Percentiles rank a stretch among this genome's conserved stretches.
These are phyloP conservation scores for Scaptomyza pallida DNA, from an alignment of 1,140 invertebrate genomes.

Conservation along the genomic window DNA sequence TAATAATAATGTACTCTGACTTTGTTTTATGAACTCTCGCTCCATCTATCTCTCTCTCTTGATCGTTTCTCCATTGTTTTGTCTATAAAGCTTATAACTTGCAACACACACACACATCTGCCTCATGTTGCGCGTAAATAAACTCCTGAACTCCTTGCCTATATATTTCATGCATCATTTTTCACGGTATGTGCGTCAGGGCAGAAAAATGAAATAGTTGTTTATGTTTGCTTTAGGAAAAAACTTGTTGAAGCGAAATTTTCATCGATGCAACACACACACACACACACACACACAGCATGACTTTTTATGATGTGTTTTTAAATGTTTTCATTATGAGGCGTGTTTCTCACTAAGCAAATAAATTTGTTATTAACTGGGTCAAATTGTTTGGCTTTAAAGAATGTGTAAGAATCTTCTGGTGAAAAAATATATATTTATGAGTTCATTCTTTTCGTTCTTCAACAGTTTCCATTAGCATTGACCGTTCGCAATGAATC, in stretches of 20 bases:
- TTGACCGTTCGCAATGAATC: background rate
- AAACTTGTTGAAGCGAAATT: slow-evolving; percentile 18
- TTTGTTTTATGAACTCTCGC: slow-evolving; percentile 49
- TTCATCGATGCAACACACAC: slow-evolving; percentile 22
- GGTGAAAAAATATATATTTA: background rate
- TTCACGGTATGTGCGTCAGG: slow-evolving; percentile 15
- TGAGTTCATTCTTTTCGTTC: background rate
- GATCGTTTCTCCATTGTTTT: background rate
- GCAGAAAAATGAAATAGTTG: slow-evolving; percentile 59
- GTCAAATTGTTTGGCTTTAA: slow-evolving; percentile 44
- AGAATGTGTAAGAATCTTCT: slow-evolving; percentile 2
- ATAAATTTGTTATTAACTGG: slow-evolving; percentile 73
- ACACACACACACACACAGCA: background rate
- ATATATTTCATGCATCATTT: slow-evolving; percentile 60
- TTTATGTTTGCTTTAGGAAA: slow-evolving; percentile 68
- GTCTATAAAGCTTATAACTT: slow-evolving; percentile 38
- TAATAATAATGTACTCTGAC: slow-evolving; percentile 6
- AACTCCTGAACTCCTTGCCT: slow-evolving; percentile 29
- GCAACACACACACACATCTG: slow-evolving; percentile 16
- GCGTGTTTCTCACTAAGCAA: slow-evolving; percentile 62
- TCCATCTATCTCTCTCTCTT: too few species aligned
- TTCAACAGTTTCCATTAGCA: background rate
- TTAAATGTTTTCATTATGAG: slow-evolving; percentile 78
- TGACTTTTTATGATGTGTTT: slow-evolving; percentile 70
- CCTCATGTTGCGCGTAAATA: slow-evolving; percentile 51